Evolutionary conservation across 1,140 invertebrate species (phyloP), one percentile per base, ranked within the genome.

Genomic region (Eupeodes corollae): DNA sequence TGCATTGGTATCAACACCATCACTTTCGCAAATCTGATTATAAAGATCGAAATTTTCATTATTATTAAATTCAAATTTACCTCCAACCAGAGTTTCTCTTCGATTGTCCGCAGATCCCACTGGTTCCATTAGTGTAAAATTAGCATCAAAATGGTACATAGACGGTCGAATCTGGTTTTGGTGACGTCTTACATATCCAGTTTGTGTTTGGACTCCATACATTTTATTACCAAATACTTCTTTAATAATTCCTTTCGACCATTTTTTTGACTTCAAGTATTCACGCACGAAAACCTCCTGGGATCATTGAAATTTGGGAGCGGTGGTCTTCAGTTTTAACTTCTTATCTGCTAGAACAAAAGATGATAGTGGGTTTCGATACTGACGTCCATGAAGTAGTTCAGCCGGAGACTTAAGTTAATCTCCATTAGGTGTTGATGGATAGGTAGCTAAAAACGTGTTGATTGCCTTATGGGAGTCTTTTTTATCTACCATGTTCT

Each of bases 391-490:
- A 30, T 41, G 13, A 3, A 43, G 30, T n/a, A 48, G n/a, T 18
- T 47, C 30, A n/a, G 46, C 46, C n/a, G 50, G 50, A 18, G 46
- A 37, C 14, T 33, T 21, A 21, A 33, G n/a, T 19, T 42, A 46
- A 31, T 40, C 42, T 1, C 18, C 30, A 35, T 48, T 42, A 6
- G 46, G 46, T 13, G 46, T 51, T 12, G 14, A 19, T 31, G 46
- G 18, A 18, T 48, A 51, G 26, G 14, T 10, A 26, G 9, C n/a
- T n/a, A 34, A 34, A 34, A 34, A 34, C 33, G n/a, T 34, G 9
- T 10, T 10, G 9, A 34, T 9, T 10, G 33, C 9, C 9, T 34
- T n/a, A 34, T 9, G 9, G 33, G 33, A 10, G n/a, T 34, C n/a
- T 10, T n/a, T n/a, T 44, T 16, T 34, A 10, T 10, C 33, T n/a